Evolutionary conservation across 2,113 vertebrate species (phyloP).

Genomic region (Aviceda subcristata): DNA sequence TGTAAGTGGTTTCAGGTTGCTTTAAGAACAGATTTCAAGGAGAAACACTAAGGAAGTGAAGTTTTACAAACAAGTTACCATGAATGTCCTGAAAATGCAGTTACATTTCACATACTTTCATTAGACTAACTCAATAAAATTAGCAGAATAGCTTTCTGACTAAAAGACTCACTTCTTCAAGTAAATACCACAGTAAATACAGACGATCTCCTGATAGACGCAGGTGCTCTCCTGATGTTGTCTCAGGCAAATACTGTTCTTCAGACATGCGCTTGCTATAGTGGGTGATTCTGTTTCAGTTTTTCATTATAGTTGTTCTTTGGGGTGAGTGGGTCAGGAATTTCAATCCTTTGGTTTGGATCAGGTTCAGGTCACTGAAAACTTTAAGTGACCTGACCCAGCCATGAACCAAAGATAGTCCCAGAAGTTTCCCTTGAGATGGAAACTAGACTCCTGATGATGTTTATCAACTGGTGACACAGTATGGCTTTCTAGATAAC

Average conservation of each 20-base stretch:
- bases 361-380: slow-evolving; percentile 64
- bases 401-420: slow-evolving; percentile 58
- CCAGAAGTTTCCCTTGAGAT: slow-evolving; percentile 38
- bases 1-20: not conserved
- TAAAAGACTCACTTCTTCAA: not conserved
- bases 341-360: slow-evolving; percentile 60
- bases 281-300: not conserved
- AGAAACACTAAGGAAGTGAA: not conserved
- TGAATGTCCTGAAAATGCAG: not conserved
- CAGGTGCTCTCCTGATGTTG: slow-evolving; percentile 4
- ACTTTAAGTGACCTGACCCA: slow-evolving; percentile 64
- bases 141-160: not conserved
- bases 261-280: not conserved
- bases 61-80: not conserved
- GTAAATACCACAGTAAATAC: not conserved
- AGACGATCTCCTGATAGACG: not conserved
- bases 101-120: not conserved
- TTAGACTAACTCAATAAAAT: slow-evolving; percentile 17
- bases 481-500: slow-evolving; percentile 51
- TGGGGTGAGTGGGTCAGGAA: slow-evolving; percentile 55
- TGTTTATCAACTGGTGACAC: slow-evolving; percentile 61
- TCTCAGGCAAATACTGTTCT: not conserved
- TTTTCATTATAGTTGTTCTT: slow-evolving; percentile 48
- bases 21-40: not conserved
- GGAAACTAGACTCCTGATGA: slow-evolving; percentile 56